Base-by-base conservation (phyloP, 2,797 vertebrate genomes). In the Pipistrellus pygmaeus region DNA sequence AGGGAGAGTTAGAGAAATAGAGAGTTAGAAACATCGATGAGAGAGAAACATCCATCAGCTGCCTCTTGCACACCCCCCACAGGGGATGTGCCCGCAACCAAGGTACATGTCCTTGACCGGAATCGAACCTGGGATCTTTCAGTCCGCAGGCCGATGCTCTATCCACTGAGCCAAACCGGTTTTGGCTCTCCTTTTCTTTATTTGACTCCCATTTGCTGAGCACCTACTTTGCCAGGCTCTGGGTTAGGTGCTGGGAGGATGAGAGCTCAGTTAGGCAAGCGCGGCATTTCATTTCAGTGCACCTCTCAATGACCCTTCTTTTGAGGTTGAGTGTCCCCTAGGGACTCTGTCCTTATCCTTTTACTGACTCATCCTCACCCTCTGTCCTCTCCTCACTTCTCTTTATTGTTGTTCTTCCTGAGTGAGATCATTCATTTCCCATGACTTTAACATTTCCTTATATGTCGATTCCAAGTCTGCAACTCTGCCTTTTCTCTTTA, bases 381-480 rank as follows among this genome's bases (percentile, higher is more conserved):
- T 35, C 17, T 83, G 51, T 72, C 57, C 2, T 88, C n/a, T 64
- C 18, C 83, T 80, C n/a, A 21, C 15, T 38, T 41, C 8, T 87
- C 73, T 86, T 35, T 10, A 23, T 66, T 86, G 73, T 84, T 62
- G 20, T 73, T 77, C 57, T 95, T 91, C 46, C 44, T 82, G 41
- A 48, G 27, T 55, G 48, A 94, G 82, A 30, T 85, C 41, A n/a
- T 75, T 92, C 46, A 25, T 53, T 60, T 64, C 41, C 71, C 30
- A 14, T 66, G 89, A 91, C 73, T 87, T 81, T 55, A 82, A 5
- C 8, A 15, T 48, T 93, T 55, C 66, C 76, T 81, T 51, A 23
- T 41, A 25, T 10, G 32, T 21, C 30, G 44, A 57, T n/a, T 68
- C 23, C 9, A 51, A 17, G 17, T 94, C 78, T 77, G 41, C 25